Conservation (phyloP, 2,113 vertebrate genomes). For the Hylia prasina region DNA sequence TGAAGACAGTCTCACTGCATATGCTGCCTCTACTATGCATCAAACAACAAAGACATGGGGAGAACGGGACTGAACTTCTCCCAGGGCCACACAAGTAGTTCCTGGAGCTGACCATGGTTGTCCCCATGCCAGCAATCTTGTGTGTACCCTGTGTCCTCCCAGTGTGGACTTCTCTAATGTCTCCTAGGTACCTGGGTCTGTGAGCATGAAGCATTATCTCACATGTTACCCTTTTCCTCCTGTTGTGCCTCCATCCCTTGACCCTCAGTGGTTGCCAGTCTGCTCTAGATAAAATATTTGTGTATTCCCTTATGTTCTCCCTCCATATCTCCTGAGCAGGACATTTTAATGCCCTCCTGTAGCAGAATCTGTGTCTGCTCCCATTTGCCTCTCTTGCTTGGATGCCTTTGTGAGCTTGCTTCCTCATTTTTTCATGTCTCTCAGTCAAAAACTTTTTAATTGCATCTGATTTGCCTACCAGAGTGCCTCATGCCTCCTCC, state of each 20-base stretch:
- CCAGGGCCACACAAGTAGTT: not conserved
- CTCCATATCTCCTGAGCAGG: not conserved
- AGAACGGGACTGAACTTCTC: not conserved
- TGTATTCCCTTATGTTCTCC: not conserved
- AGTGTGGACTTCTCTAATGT: not conserved
- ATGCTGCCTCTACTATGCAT: not conserved
- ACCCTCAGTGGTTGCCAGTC: not conserved
- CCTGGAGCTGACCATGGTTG: not conserved
- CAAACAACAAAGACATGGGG: not conserved
- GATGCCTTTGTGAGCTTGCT: not conserved
- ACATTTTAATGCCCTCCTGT: not conserved
- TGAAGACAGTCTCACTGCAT: not conserved
- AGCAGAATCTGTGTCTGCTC: not conserved
- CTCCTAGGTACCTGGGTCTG: not conserved
- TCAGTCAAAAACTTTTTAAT: not conserved
- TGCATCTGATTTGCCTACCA: not conserved
- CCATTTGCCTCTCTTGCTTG: not conserved
- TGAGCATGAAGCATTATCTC: not conserved
- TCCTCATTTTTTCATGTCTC: not conserved
- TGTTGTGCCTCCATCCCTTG: not conserved
- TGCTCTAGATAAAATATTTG: not conserved
- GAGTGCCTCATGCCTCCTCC: not conserved
- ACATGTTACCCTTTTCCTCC: not conserved
- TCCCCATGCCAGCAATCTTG: not conserved
- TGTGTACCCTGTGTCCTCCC: not conserved